Conservation (phyloP, 2,113 vertebrate species). For the Hucho hucho region DNA sequence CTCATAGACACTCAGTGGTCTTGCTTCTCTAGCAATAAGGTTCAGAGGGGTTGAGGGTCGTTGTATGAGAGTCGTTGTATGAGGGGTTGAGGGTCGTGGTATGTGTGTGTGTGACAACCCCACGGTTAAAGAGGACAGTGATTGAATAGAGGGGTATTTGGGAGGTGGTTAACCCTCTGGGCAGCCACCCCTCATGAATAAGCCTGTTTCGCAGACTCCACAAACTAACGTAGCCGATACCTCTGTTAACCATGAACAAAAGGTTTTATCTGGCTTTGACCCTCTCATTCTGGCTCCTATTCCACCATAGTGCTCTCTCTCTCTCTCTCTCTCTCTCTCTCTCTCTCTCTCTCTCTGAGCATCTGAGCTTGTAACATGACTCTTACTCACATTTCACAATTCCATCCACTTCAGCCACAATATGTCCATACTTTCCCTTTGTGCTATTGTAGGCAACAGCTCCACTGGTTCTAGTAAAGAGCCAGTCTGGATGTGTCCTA, state of each 20-base stretch:
- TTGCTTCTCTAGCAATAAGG: too few species aligned
- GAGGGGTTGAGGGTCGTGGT: too few species aligned
- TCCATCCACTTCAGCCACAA: not conserved
- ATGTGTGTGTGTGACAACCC: too few species aligned
- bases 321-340: too few species aligned
- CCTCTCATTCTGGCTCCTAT: not conserved
- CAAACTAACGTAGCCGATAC: too few species aligned
- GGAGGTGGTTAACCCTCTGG: not conserved
- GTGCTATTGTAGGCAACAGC: slow-evolving; percentile 3
- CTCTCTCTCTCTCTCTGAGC: not conserved
- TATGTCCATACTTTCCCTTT: not conserved
- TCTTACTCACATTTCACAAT: not conserved
- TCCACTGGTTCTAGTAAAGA: not conserved
- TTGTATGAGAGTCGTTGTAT: too few species aligned
- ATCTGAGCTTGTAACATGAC: not conserved
- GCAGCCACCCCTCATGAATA: not conserved
- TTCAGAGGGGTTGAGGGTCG: too few species aligned
- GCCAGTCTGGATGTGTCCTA: not conserved
- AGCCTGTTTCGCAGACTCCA: not conserved
- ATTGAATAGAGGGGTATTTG: too few species aligned
- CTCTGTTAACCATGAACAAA: too few species aligned
- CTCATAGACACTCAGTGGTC: too few species aligned
- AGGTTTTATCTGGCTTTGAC: too few species aligned
- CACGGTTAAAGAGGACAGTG: too few species aligned
- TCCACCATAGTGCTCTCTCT: not conserved